A percentile compares a stretch with the other conserved stretches of the same genome.
Evolutionary conservation across 2,797 vertebrate species (phyloP).

Genomic region (Molossus alvarezi): DNA sequence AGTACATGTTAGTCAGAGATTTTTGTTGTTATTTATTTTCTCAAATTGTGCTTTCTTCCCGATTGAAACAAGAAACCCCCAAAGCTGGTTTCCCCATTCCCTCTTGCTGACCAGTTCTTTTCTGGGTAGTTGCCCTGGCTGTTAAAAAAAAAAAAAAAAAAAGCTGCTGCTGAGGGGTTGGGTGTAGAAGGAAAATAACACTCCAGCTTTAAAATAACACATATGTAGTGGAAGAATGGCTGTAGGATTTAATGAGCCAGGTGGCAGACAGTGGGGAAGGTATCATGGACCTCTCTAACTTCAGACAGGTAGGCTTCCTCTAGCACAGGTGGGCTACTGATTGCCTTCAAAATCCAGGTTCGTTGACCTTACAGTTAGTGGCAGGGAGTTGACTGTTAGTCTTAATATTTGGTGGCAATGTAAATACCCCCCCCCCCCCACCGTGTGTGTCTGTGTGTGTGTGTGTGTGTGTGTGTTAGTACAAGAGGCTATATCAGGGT

Average conservation of each 20-base stretch:
- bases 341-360: slow-evolving; percentile 74
- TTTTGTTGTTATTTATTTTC: not conserved
- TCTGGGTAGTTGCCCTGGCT: not conserved
- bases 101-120: not conserved
- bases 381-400: slow-evolving; percentile 43
- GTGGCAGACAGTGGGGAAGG: slow-evolving; percentile 61
- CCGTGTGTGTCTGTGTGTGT: not conserved
- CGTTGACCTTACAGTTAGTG: slow-evolving; percentile 64
- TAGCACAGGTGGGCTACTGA: slow-evolving; percentile 76
- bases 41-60: not conserved
- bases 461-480: not conserved
- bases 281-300: slow-evolving; percentile 68
- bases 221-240: not conserved
- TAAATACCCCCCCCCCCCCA: not conserved
- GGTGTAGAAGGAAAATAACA: slow-evolving; percentile 50
- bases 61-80: not conserved
- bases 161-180: not conserved
- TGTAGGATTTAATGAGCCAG: slow-evolving; percentile 76
- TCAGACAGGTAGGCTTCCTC: slow-evolving; percentile 67
- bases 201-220: slow-evolving; percentile 13
- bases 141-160: not conserved
- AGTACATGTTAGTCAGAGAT: not conserved
- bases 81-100: not conserved
- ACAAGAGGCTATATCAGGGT: slow-evolving; percentile 18
- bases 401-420: slow-evolving; percentile 63